phyloP scores from a whole-genome alignment of 1,140 invertebrate species.

The Coptotermes formosanus region DNA sequence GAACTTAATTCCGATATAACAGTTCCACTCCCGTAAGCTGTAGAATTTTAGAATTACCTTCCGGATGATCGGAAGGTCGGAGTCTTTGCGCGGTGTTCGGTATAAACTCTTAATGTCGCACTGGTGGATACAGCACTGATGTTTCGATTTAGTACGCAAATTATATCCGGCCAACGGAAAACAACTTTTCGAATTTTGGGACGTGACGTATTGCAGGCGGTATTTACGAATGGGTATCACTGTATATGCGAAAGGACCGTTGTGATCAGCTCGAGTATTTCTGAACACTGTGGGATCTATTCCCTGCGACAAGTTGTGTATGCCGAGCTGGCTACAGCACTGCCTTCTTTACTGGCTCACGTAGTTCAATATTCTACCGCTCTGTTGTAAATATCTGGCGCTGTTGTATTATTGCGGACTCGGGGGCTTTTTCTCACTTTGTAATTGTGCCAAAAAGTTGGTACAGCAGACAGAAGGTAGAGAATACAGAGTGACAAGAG shows the following conservation, averaged over 20 bases:
- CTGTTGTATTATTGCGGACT: slow-evolving; percentile 41
- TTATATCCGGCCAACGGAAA: too few species aligned
- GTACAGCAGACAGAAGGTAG: background rate
- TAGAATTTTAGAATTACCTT: too few species aligned
- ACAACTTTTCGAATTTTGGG: background rate
- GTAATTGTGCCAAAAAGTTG: background rate
- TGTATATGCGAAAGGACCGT: background rate
- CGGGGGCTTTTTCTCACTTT: slow-evolving; percentile 23
- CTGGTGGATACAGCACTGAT: background rate
- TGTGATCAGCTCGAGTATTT: too few species aligned
- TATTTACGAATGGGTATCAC: background rate
- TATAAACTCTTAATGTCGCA: background rate
- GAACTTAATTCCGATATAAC: too few species aligned
- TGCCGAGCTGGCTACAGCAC: too few species aligned
- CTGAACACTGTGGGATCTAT: too few species aligned
- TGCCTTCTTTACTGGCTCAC: too few species aligned
- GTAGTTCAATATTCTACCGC: background rate
- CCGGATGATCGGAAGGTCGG: too few species aligned
- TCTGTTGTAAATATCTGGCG: background rate
- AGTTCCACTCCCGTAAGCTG: too few species aligned
- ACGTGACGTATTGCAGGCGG: background rate
- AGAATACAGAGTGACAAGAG: background rate
- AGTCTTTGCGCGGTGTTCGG: too few species aligned
- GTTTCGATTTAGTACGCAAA: background rate
- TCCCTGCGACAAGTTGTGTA: too few species aligned